Conservation (phyloP, 2,797 vertebrate genomes). For the Malacoctenus gilli region DNA sequence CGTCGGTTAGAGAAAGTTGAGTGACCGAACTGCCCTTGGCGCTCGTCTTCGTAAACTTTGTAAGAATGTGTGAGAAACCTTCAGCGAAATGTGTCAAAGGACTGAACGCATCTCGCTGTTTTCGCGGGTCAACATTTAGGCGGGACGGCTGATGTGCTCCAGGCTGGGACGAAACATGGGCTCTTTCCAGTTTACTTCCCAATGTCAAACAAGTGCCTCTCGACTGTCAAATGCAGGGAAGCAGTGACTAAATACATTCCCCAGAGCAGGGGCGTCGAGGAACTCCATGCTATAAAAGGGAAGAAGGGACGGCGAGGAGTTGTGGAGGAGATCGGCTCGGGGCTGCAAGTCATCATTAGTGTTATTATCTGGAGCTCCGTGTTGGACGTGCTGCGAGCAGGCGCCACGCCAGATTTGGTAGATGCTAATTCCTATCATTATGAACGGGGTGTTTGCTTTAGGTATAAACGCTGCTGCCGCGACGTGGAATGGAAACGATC, state of each 20-base stretch:
- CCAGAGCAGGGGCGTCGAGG: slow-evolving; percentile 66
- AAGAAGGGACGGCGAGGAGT: slow-evolving; percentile 55
- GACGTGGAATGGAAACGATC: slow-evolving; percentile 46
- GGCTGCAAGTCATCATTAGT: slow-evolving; percentile 72
- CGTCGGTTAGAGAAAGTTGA: slow-evolving; percentile 8
- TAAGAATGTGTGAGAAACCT: background rate
- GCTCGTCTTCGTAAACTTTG: too few relatives aligned
- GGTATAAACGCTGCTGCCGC: slow-evolving; percentile 49
- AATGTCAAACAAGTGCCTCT: slow-evolving; percentile 79
- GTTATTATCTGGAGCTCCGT: slow-evolving; percentile 60
- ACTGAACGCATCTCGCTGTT: slow-evolving; percentile 11
- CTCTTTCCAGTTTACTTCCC: slow-evolving; percentile 76
- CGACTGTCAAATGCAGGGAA: slow-evolving; percentile 72
- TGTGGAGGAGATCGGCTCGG: slow-evolving; percentile 28
- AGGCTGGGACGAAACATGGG: slow-evolving; percentile 66
- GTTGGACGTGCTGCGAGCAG: slow-evolving; percentile 51
- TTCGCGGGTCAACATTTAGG: slow-evolving; percentile 61
- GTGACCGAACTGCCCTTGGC: slow-evolving; percentile 2
- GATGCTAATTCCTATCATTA: slow-evolving; percentile 62
- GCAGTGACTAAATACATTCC: slow-evolving; percentile 72
- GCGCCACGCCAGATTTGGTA: slow-evolving; percentile 47
- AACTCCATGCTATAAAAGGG: slow-evolving; percentile 79
- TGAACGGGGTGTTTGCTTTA: slow-evolving; percentile 52
- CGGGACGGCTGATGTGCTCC: slow-evolving; percentile 62
- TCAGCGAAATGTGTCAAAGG: slow-evolving; percentile 4